Evolutionary conservation across 2,113 vertebrate species (phyloP), one percentile per base, ranked within the genome.

Genomic region (Ailuropoda melanoleuca): DNA sequence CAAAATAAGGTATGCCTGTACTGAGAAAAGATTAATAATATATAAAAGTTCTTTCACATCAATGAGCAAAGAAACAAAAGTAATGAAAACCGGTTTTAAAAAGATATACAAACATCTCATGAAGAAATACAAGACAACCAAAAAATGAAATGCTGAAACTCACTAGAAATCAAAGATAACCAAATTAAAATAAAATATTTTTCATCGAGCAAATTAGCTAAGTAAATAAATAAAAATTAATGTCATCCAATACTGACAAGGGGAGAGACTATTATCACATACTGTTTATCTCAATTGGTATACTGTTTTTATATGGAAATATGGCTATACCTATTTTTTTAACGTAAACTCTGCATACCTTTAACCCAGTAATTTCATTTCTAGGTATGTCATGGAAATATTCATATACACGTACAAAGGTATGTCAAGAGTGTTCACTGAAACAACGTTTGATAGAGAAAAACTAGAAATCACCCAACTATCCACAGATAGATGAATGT

Each of bases 301-400:
- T 12, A 60, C 15, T 58, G 75, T 77, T 77, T 83, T 39, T 39
- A 15, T 50, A 62, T 46, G 11, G 29, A 64, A 93, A 88, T 37
- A 83, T 14, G 24, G 39, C n/a, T 31, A 77, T 85, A 68, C 3
- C 23, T 53, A 75, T 86, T 46, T 91, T 80, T 31, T 86, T 55
- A 64, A 90, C 55, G 15, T 62, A 60, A 93, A 62, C n/a, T 90
- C 26, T 80, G 17, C 3, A 70, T 90, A 96, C 3, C 21, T 90
- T 90, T 70, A 78, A 50, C 12, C 50, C 70, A 68, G 26, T 93
- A 75, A 89, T 77, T 93, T 88, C 46, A 55, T 93, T 78, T 93
- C 85, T 60, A 93, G 43, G 19, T 70, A 46, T 56, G 34, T 84
- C 23, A 78, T 1, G 70, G 50, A 77, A 96, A 88, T 60, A 77